Base-by-base conservation (phyloP, 2,888 invertebrate species). In the Drosophila rubida region DNA sequence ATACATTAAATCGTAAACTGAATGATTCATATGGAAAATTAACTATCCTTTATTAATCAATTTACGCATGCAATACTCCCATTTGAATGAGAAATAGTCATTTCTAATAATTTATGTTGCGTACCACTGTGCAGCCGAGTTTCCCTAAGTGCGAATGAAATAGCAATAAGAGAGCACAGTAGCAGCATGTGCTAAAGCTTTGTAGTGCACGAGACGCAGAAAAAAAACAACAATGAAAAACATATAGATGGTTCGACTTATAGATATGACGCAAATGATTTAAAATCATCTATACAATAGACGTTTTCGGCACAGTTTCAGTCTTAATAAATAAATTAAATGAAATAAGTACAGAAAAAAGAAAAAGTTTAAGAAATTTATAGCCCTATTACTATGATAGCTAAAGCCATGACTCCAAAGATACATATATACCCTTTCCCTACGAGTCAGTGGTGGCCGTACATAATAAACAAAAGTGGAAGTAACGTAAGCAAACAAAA, bases 131-230 rank as follows among this genome's bases (percentile, higher is more conserved):
- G 53, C 65, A 32, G 9, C n/a, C 35, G 9, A 2, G 19, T n/a
- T 19, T n/a, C 25, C 19, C n/a, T 73, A 41, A 30, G 57, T 39
- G 44, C 13, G 19, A 64, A 49, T 22, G 69, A 64, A 63, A 73
- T 14, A 53, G 41, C 50, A 51, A 54, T 55, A 74, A 25, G 27
- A 23, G 27, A 25, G 19, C 11, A 48, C 32, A 48, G 41, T 23
- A 57, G 37, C n/a, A 58, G 57, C 69, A 74, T 74, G 69, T 65
- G 74, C 65, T 4, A 46, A 50, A 64, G 67, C 70, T 60, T 59
- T 11, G 60, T 44, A 53, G 41, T 50, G 78, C 80, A 82, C 80
- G 80, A 79, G 80, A 82, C 41, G 72, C 50, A 41, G 13, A 69
- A 72, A 74, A 49, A 69, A 72, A 74, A 49, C 54, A 74, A 70